phyloP scores from a whole-genome alignment of 2,888 invertebrate species.

The Temnothorax ravouxi region DNA sequence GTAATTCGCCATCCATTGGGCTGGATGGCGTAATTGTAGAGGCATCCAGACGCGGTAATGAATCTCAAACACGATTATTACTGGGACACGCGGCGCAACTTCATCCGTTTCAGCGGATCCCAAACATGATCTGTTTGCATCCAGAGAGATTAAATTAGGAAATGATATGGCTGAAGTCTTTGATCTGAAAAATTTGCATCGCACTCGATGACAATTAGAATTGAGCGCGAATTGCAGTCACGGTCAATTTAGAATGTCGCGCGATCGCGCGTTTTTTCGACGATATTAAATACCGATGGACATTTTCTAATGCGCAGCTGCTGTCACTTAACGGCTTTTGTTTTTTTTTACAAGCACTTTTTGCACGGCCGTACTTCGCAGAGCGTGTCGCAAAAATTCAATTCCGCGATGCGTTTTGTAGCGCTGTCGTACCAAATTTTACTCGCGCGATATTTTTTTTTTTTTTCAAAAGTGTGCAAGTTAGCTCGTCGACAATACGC shows the following conservation, averaged over 20 bases:
- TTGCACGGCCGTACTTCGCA: conserved; percentile 34
- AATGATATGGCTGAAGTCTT: neutral
- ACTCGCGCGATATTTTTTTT: conserved; percentile 47
- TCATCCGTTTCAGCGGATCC: conserved; percentile 2
- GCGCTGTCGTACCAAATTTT: conserved; percentile 53
- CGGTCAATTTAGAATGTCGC: neutral
- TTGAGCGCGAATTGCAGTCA: neutral
- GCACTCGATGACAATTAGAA: neutral
- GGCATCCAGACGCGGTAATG: conserved; percentile 26
- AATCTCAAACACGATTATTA: conserved; percentile 41
- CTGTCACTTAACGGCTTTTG: conserved; percentile 31
- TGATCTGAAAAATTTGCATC: neutral
- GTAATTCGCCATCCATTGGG: conserved; percentile 39
- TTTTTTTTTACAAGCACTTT: conserved; percentile 41
- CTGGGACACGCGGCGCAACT: neutral
- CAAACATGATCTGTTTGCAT: neutral
- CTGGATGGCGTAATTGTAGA: conserved; percentile 36
- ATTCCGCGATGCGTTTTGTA: conserved; percentile 49
- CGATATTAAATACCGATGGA: conserved; percentile 5
- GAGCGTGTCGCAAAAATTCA: conserved; percentile 55
- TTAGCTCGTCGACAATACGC: conserved; percentile 48
- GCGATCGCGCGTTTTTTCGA: neutral
- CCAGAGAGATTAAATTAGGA: neutral
- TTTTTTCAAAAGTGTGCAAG: conserved; percentile 45
- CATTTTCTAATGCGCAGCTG: conserved; percentile 33